Conservation (phyloP, 2,888 invertebrate species). For the Pseudococcus jackbeardsleyi region DNA sequence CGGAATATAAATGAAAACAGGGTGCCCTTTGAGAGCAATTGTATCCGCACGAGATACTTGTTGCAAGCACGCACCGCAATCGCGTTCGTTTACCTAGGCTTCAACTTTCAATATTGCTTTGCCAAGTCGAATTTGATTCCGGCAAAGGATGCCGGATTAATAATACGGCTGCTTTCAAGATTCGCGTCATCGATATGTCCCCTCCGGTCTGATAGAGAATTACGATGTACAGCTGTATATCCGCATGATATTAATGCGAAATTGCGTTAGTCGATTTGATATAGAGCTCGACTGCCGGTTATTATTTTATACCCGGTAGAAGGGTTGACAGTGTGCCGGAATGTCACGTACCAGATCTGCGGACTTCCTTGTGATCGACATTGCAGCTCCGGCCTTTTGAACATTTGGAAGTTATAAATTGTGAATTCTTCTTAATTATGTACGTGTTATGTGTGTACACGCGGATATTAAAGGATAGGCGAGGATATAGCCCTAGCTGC, state of each 20-base stretch:
- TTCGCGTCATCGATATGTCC: neutral
- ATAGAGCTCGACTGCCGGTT: neutral
- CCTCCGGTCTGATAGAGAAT: too few species aligned
- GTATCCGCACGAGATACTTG: conserved; percentile 32
- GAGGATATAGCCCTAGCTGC: neutral
- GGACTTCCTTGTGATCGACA: neutral
- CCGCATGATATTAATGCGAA: conserved; percentile 17
- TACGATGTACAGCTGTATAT: neutral
- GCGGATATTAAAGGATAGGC: neutral
- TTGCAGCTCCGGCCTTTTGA: neutral
- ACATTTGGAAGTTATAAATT: conserved; percentile 2
- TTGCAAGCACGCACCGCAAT: too few species aligned
- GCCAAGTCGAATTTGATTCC: neutral
- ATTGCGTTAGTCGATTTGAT: conserved; percentile 15
- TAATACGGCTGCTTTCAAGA: neutral
- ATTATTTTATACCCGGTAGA: neutral
- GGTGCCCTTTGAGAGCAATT: conserved; percentile 57
- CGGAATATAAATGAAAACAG: conserved; percentile 60
- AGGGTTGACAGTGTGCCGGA: conserved; percentile 11
- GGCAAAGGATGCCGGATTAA: neutral
- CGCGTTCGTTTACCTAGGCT: too few species aligned
- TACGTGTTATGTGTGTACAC: neutral
- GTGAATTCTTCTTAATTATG: neutral
- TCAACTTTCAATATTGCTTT: conserved; percentile 10
- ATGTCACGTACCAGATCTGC: conserved; percentile 22